These are phyloP conservation scores for Odontomyia ornata DNA, from an alignment of 2,888 invertebrate species.

Conservation along the genomic window DNA sequence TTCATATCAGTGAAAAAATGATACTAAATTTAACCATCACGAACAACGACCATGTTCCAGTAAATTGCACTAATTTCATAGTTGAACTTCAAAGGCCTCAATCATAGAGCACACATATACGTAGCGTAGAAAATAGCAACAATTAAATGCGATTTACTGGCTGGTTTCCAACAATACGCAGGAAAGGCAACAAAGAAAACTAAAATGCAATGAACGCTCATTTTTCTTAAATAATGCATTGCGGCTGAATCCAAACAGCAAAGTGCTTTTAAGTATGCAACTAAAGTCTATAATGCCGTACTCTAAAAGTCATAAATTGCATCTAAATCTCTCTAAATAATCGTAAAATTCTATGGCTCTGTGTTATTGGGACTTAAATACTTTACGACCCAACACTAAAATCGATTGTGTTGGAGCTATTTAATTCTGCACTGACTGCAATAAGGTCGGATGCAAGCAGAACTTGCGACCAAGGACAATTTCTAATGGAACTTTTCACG, in stretches of 20 bases:
- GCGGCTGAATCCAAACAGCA: not conserved
- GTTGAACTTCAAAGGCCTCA: too few relatives aligned
- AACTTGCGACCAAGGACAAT: not conserved
- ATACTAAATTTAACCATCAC: too few relatives aligned
- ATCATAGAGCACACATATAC: too few relatives aligned
- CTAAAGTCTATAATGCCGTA: not conserved
- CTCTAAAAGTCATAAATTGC: slow-evolving; percentile 4
- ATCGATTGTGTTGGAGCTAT: not conserved
- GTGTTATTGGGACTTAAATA: not conserved
- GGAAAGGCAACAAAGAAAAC: too few relatives aligned
- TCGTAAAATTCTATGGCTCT: not conserved
- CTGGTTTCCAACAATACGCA: too few relatives aligned
- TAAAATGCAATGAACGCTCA: too few relatives aligned
- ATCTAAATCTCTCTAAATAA: slow-evolving; percentile 14
- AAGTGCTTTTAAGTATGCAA: not conserved
- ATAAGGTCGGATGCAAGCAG: not conserved
- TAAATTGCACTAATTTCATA: too few relatives aligned
- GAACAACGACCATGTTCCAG: too few relatives aligned
- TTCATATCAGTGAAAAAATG: too few relatives aligned
- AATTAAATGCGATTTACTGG: too few relatives aligned
- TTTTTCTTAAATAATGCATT: too few relatives aligned
- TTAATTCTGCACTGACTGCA: not conserved
- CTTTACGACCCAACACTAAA: not conserved
- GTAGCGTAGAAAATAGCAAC: too few relatives aligned
- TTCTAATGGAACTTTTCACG: not conserved